Percentiles rank a stretch among this genome's conserved stretches.
phyloP scores from a whole-genome alignment of 2,888 invertebrate genomes.

The Aphelenchoides bicaudatus region DNA sequence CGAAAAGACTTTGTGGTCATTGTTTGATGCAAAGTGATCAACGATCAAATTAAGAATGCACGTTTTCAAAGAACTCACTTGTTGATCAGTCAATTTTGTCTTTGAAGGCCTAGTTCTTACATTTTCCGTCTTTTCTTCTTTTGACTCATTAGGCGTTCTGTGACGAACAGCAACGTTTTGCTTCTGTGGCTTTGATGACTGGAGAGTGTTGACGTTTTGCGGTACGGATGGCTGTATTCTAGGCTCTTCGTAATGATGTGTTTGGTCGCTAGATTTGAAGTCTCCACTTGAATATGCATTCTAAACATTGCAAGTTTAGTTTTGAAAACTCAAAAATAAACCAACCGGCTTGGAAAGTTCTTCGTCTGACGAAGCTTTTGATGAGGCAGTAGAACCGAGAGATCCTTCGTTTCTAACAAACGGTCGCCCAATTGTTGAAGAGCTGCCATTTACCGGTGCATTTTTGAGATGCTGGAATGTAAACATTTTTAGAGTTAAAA shows the following conservation, averaged over 20 bases:
- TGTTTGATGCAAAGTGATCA: no score
- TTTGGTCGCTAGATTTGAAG: background rate
- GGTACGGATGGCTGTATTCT: background rate
- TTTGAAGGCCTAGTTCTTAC: slow-evolving; percentile 23
- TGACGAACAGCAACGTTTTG: slow-evolving; percentile 4
- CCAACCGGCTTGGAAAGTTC: slow-evolving; percentile 21
- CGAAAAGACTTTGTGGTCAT: no score
- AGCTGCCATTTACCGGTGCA: slow-evolving; percentile 7
- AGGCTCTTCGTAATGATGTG: slow-evolving; percentile 13
- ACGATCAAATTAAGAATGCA: no score
- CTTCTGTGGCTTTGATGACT: background rate
- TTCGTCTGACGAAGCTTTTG: slow-evolving; percentile 26
- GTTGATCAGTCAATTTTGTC: slow-evolving; percentile 26
- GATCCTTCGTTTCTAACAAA: slow-evolving; percentile 24
- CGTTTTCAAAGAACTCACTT: slow-evolving; percentile 25
- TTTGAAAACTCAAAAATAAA: background rate
- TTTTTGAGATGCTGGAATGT: slow-evolving; percentile 27
- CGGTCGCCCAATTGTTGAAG: slow-evolving; percentile 17
- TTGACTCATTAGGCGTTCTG: slow-evolving; percentile 24
- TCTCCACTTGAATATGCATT: background rate
- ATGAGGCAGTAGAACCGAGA: slow-evolving; percentile 26
- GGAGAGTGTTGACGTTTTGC: background rate
- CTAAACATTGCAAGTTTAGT: background rate
- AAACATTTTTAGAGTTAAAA: slow-evolving; percentile 5
- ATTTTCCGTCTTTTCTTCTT: slow-evolving; percentile 20